phyloP scores from a whole-genome alignment of 1,140 invertebrate genomes.

The Homarus americanus region DNA sequence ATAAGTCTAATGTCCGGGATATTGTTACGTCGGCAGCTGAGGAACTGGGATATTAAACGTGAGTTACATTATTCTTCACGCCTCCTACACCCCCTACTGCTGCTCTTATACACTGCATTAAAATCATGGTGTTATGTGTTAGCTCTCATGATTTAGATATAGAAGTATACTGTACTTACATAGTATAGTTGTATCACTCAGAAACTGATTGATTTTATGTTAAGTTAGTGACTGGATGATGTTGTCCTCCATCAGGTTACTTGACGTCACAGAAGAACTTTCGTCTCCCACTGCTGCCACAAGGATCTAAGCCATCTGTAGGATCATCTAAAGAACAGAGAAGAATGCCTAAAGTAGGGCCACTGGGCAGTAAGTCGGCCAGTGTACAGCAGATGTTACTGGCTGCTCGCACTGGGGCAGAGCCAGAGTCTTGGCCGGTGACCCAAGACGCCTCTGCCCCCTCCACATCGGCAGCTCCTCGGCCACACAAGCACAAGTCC shows the following conservation, averaged over 20 bases:
- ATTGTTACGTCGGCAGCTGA: not conserved
- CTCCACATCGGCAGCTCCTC: not conserved
- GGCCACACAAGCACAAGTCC: not conserved
- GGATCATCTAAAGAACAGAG: not conserved
- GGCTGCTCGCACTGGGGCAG: not conserved
- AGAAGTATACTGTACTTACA: too few relatives aligned
- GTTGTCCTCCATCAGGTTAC: not conserved
- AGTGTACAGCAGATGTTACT: not conserved
- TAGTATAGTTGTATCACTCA: too few relatives aligned
- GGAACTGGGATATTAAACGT: conserved; percentile 1
- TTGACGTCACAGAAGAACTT: not conserved
- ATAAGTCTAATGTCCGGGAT: not conserved
- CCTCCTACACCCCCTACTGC: too few relatives aligned
- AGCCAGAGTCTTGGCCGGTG: not conserved
- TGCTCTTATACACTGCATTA: too few relatives aligned
- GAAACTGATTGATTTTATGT: too few relatives aligned
- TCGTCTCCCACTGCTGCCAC: not conserved
- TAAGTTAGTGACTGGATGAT: too few relatives aligned
- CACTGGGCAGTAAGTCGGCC: not conserved
- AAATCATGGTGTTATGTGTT: too few relatives aligned
- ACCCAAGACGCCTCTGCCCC: not conserved
- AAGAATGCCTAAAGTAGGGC: not conserved
- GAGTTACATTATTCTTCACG: not conserved
- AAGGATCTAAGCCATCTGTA: not conserved
- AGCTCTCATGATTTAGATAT: too few relatives aligned